These are phyloP conservation scores for Oreochromis aureus DNA, from an alignment of 2,113 vertebrate species.

Conservation along the genomic window DNA sequence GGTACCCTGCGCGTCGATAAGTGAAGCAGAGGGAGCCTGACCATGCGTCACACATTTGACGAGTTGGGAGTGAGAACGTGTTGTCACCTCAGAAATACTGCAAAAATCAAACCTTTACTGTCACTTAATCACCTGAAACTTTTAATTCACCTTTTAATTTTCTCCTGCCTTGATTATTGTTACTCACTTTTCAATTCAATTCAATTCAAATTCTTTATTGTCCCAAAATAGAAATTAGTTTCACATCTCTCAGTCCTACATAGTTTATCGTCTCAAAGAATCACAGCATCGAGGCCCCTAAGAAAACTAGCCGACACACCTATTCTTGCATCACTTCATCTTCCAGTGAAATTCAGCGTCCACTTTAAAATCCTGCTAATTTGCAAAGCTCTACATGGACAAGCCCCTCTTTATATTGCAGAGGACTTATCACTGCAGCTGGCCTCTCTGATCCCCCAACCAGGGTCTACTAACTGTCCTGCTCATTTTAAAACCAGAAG, in stretches of 20 bases:
- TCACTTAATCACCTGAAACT: fast-evolving
- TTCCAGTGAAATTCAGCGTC: not conserved
- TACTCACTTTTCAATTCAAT: not conserved
- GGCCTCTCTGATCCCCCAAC: not conserved
- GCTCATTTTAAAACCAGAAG: not conserved
- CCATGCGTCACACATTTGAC: too few relatives aligned
- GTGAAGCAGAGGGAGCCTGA: too few relatives aligned
- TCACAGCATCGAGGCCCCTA: fast-evolving
- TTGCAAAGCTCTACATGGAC: not conserved
- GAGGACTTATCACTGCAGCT: not conserved
- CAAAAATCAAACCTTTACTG: not conserved
- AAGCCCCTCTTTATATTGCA: not conserved
- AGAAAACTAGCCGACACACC: fast-evolving
- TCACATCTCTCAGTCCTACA: not conserved
- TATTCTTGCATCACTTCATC: not conserved
- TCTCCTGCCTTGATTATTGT: not conserved
- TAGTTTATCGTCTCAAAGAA: not conserved
- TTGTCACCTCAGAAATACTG: not conserved
- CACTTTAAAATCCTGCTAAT: not conserved
- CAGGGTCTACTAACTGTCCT: not conserved
- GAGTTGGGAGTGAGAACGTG: too few relatives aligned
- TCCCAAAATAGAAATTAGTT: not conserved
- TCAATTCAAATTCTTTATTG: fast-evolving
- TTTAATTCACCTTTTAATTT: not conserved
- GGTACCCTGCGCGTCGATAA: too few relatives aligned